Evolutionary conservation across 2,113 vertebrate genomes (phyloP), one percentile per base, ranked within the genome.

Genomic region (Percina caprodes): DNA sequence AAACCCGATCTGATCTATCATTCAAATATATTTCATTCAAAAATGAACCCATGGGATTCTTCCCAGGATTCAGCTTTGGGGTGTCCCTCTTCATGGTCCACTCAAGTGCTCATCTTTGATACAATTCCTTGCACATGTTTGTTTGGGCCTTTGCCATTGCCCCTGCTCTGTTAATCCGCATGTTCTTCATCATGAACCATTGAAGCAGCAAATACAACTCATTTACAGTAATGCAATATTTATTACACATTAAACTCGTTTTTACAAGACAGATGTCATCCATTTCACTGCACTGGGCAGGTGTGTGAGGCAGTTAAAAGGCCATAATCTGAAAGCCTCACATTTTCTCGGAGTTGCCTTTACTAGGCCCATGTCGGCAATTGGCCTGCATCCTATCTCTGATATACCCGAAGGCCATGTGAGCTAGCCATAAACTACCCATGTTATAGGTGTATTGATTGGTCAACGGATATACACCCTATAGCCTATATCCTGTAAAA

Each of bases 401-500:
- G 82, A 85, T 76, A 73, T 70, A 74, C 75, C 85, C 70, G 6
- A 39, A 68, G 85, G 82, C 85, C 60, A 86, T 70, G 84, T 61
- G 67, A 80, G 85, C 71, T 63, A 35, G 75, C 82, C 69, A 59
- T 91, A 91, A 90, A 90, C 76, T 67, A 85, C 19, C 79, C 61
- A 74, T 70, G 81, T 91, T 94, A 88, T 91, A 85, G 80, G 69
- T 79, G 60, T 86, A 94, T 91, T 89, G 92, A 94, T 92, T 88
- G 78, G 84, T 82, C 67, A 90, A 79, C 87, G 91, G 83, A 92
- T 42, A 42, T 42, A 42, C 39, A 42, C 9, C 39, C 39, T 42
- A 42, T 93, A 90, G 90, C 79, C 85, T 82, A 70, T 85, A 86
- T 89, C 85, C 73, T 91, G 85, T 92, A 86, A 92, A 92, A 88